Evolutionary conservation across 2,797 vertebrate species (phyloP), one percentile per base, ranked within the genome.

Genomic region (Momotus momota): DNA sequence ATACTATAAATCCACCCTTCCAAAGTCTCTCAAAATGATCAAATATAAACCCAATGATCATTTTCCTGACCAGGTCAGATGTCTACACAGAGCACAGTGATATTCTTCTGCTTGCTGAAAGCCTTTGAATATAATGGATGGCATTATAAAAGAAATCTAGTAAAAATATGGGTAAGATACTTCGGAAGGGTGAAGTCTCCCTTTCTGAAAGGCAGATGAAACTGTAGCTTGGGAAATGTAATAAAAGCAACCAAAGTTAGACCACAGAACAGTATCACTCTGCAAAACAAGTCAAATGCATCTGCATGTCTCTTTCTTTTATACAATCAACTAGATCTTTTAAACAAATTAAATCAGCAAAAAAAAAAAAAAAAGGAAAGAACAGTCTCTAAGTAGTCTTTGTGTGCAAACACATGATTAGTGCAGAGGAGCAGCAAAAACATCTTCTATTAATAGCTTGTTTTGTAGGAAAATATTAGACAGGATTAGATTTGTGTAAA

Each of bases 321-420:
- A n/a, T 25, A 58, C 45, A 93, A 88, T 61, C 61, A 54, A 65
- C 22, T 69, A 58, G 49, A 60, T 46, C 25, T 74, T 49, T 91
- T 58, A 49, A 78, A 66, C 7, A 65, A 85, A 88, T 52, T 48
- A 45, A 86, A 86, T 73, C 14, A 66, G 43, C 26, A 75, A 17
- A 70, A 57, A 88, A 86, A 90, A 57, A 91, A 35, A 35, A 35
- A 35, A 7, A 35, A 35, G 8, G 35, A 86, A 90, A 38, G 49
- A 83, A 40, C 67, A 91, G 49, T 35, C 86, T 95, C 69, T 54
- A 79, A 88, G 55, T 74, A 77, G 66, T 94, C 61, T 71, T 74
- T 82, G 38, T 88, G n/a, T 86, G 65, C 65, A 93, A 97, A 93
- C 57, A 90, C 93, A 93, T 54, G 3, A 82, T 90, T 83, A 72